Evolutionary conservation across 2,888 invertebrate genomes (phyloP), one percentile per base, ranked within the genome.

Genomic region (Drosophila kuntzei): DNA sequence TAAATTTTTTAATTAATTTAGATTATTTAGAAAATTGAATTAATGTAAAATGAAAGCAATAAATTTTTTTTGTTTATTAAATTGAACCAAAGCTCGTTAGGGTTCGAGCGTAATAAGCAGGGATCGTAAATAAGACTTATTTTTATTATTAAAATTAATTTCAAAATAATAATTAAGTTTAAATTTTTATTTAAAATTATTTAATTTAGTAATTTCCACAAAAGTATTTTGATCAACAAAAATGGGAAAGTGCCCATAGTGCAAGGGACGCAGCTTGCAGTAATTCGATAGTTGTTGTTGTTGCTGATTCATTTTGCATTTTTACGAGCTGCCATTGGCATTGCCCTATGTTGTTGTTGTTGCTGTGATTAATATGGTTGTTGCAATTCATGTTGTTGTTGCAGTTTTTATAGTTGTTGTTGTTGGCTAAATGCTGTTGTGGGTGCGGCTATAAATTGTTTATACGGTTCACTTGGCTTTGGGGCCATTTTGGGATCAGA

Each of bases 401-500:
- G 55, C 36, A 59, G 51, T 18, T 65, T 65, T 27, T 65, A 53
- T 16, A 63, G 51, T 37, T 67, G 54, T 20, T 70, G 64, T 50
- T 79, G 67, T 49, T 60, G 77, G 61, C 63, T 67, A 72, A 76
- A 77, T 78, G 74, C 44, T 78, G 59, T 62, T 73, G 69, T 54
- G 75, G 74, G 65, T 79, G 73, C 74, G 65, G 85, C 86, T 68
- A 84, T 84, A 84, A 84, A 84, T 84, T 84, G 83, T 79, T 84
- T 84, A 84, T 87, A 71, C 87, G 83, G 76, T 84, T 84, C 83
- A 87, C 80, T 84, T 87, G 80, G 76, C 83, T 84, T 84, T 85
- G 61, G 82, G 83, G 83, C 87, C 87, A 84, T 85, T 87, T 77
- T 76, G 82, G 86, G 82, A 87, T 87, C 87, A 84, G 71, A 67